Evolutionary conservation across 2,797 vertebrate species (phyloP).

Genomic region (Crenuchus spilurus): DNA sequence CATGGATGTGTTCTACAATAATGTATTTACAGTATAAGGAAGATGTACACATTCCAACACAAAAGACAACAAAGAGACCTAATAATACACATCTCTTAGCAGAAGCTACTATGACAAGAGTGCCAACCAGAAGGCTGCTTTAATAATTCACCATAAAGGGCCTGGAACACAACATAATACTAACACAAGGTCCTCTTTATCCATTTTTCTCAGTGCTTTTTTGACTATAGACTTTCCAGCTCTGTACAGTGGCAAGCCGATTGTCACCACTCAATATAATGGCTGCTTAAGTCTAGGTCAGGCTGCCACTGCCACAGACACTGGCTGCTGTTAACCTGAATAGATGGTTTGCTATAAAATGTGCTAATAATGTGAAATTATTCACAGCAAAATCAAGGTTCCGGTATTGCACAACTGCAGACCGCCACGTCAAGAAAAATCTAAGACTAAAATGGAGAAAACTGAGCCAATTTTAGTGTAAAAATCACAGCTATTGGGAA

Average conservation of each 20-base stretch:
- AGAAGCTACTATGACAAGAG: conserved; percentile 73
- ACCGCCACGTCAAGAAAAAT: too few relatives aligned
- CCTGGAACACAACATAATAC: conserved; percentile 40
- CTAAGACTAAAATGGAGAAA: too few relatives aligned
- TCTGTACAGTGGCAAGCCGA: conserved; percentile 29
- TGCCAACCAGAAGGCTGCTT: conserved; percentile 74
- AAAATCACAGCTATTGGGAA: too few relatives aligned
- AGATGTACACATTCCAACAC: background rate
- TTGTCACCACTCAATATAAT: conserved; percentile 15
- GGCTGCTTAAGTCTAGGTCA: conserved; percentile 37
- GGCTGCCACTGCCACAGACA: background rate
- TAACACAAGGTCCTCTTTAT: conserved; percentile 69
- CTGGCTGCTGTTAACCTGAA: background rate
- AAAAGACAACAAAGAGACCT: conserved; percentile 47
- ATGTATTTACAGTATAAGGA: background rate
- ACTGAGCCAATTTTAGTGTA: too few relatives aligned
- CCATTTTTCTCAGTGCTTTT: conserved; percentile 60
- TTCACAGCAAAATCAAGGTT: too few relatives aligned
- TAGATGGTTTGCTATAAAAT: background rate
- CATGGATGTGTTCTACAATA: background rate
- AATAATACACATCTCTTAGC: conserved; percentile 63
- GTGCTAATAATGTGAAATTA: background rate
- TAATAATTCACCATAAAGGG: conserved; percentile 84
- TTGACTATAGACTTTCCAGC: conserved; percentile 55
- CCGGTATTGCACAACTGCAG: too few relatives aligned